phyloP scores from a whole-genome alignment of 2,888 invertebrate genomes.

The Drosophila austrosaltans region DNA sequence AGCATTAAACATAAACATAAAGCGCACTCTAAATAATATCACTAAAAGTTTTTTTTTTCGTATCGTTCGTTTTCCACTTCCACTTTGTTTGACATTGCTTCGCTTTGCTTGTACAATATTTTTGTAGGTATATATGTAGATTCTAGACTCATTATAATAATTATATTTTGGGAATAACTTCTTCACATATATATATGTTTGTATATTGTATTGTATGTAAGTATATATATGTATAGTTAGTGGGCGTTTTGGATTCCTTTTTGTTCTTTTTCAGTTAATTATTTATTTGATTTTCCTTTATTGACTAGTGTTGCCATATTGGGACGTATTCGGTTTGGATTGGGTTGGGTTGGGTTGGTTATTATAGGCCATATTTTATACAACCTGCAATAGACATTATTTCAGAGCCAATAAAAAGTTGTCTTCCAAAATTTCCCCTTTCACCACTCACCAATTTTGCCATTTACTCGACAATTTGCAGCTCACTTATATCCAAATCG shows the following conservation, averaged over 20 bases:
- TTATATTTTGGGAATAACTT: constrained; percentile 8
- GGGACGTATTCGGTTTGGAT: constrained; percentile 70
- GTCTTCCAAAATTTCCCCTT: not conserved
- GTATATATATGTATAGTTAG: constrained; percentile 7
- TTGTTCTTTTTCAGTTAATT: constrained; percentile 43
- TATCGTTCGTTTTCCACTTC: constrained; percentile 28
- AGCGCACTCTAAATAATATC: constrained; percentile 74
- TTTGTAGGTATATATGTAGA: constrained; percentile 7
- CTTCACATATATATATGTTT: constrained; percentile 19
- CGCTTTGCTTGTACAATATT: constrained; percentile 15
- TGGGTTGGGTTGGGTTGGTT: constrained; percentile 7
- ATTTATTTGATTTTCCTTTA: constrained; percentile 67
- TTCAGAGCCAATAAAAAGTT: not conserved
- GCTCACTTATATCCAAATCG: constrained; percentile 80
- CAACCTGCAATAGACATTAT: constrained; percentile 47
- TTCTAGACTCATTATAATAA: constrained; percentile 12
- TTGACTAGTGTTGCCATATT: constrained; percentile 82
- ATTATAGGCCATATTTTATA: constrained; percentile 60
- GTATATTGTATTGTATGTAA: constrained; percentile 24
- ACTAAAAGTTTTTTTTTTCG: constrained; percentile 62
- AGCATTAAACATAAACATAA: constrained; percentile 50
- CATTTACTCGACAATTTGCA: constrained; percentile 82
- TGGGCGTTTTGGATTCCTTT: constrained; percentile 8
- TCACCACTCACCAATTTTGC: not conserved
- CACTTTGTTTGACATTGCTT: constrained; percentile 46